Evolutionary conservation across 2,113 vertebrate genomes (phyloP).

Genomic region (Pteruthius melanotis): DNA sequence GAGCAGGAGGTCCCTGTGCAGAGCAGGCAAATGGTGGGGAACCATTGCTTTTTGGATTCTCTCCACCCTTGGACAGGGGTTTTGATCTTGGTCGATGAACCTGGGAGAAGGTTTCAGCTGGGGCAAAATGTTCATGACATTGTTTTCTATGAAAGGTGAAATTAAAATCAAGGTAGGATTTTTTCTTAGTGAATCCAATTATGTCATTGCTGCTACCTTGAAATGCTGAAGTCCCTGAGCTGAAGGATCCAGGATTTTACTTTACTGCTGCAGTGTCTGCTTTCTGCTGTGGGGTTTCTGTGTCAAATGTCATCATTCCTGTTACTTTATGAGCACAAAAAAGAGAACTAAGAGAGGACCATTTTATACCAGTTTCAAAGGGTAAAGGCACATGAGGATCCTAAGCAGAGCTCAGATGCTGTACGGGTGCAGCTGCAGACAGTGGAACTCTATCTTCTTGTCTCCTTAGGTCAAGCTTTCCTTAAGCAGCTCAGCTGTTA

Average conservation of each 20-base stretch:
- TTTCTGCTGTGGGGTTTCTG: background rate
- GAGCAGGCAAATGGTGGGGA: background rate
- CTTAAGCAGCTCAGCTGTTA: background rate
- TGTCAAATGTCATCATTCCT: background rate
- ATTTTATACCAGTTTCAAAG: background rate
- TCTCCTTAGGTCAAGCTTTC: background rate
- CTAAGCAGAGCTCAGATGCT: background rate
- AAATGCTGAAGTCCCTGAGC: background rate
- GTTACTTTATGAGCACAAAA: background rate
- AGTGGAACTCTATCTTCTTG: background rate
- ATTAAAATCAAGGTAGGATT: background rate
- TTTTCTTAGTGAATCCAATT: background rate
- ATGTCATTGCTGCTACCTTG: background rate
- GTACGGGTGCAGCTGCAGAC: background rate
- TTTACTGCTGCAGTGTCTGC: background rate
- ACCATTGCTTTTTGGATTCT: background rate
- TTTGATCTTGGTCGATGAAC: background rate
- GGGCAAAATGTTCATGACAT: fast-evolving
- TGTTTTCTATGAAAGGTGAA: background rate
- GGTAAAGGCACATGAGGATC: background rate
- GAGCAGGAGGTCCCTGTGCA: background rate
- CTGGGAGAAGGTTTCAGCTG: background rate
- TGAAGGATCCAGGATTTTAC: background rate
- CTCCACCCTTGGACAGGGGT: background rate
- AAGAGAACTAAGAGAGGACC: background rate